These are phyloP conservation scores for Bothrops jararaca DNA, from an alignment of 2,113 vertebrate species.

Conservation along the genomic window DNA sequence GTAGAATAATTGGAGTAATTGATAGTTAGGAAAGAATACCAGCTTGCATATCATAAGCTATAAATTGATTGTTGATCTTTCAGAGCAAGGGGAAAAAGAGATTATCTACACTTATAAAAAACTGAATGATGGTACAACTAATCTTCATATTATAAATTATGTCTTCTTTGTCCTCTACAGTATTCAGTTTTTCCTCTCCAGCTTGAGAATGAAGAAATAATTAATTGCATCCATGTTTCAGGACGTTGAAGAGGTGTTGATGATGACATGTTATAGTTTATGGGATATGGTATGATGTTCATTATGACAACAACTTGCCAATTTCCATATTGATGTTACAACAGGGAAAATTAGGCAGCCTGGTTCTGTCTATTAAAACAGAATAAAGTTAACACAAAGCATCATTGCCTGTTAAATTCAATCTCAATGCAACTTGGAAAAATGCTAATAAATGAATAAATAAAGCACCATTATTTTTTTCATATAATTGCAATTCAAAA, in stretches of 20 bases:
- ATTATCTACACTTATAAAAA: conserved; percentile 42
- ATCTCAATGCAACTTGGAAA: conserved; percentile 9
- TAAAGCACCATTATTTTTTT: not conserved
- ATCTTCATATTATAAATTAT: conserved; percentile 45
- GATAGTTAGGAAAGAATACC: conserved; percentile 40
- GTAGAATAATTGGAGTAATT: conserved; percentile 48
- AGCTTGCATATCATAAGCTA: conserved; percentile 42
- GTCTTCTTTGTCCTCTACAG: conserved; percentile 21
- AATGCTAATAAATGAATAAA: not conserved
- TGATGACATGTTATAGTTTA: conserved; percentile 28
- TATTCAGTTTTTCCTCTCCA: conserved; percentile 8
- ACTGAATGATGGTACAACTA: conserved; percentile 43
- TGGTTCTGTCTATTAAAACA: not conserved
- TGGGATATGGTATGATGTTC: conserved; percentile 37
- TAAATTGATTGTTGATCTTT: conserved; percentile 52
- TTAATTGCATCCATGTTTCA: conserved; percentile 36
- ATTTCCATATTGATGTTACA: not conserved
- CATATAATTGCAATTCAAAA: not conserved
- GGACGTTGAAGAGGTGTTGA: conserved; percentile 6
- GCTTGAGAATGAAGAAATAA: conserved; percentile 34
- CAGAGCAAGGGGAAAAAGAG: conserved; percentile 28
- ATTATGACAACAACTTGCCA: conserved; percentile 39
- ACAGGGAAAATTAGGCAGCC: not conserved
- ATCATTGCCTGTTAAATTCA: not conserved
- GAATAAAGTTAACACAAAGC: not conserved